Percentiles rank a stretch among this genome's conserved stretches.
These are phyloP conservation scores for Drosophila athabasca DNA, from an alignment of 1,140 invertebrate species.

Conservation along the genomic window DNA sequence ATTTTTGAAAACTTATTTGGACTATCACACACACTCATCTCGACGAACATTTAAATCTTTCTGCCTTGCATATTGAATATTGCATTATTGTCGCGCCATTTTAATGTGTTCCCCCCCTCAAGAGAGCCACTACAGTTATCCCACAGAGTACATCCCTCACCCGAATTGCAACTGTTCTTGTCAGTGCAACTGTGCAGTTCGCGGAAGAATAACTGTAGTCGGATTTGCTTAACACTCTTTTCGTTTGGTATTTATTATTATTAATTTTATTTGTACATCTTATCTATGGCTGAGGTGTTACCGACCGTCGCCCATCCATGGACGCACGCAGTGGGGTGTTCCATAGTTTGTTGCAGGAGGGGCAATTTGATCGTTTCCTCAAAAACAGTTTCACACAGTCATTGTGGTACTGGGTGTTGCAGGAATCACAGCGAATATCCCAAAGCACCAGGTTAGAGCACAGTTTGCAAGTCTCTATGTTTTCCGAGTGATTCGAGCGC, in stretches of 20 bases:
- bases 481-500: conserved; percentile 43
- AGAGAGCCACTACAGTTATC: conserved; percentile 28
- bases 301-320: background rate
- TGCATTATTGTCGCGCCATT: conserved; percentile 19
- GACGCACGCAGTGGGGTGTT: conserved; percentile 39
- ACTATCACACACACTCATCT: conserved; percentile 66
- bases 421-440: conserved; percentile 59
- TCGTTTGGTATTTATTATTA: no score
- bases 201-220: no score
- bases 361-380: conserved; percentile 59
- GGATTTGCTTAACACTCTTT: no score
- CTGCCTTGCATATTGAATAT: background rate
- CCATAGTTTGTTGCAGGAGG: conserved; percentile 52
- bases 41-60: conserved; percentile 29
- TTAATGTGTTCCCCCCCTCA: background rate
- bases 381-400: conserved; percentile 70
- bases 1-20: conserved; percentile 44
- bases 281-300: no score
- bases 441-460: conserved; percentile 65
- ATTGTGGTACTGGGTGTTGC: conserved; percentile 51
- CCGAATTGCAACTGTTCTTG: background rate
- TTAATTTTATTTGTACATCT: no score
- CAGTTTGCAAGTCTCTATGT: conserved; percentile 57
- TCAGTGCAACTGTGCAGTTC: no score
- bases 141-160: background rate